Base-by-base conservation (phyloP, 1,140 invertebrate genomes). In the Drosophila pseudoobscura region DNA sequence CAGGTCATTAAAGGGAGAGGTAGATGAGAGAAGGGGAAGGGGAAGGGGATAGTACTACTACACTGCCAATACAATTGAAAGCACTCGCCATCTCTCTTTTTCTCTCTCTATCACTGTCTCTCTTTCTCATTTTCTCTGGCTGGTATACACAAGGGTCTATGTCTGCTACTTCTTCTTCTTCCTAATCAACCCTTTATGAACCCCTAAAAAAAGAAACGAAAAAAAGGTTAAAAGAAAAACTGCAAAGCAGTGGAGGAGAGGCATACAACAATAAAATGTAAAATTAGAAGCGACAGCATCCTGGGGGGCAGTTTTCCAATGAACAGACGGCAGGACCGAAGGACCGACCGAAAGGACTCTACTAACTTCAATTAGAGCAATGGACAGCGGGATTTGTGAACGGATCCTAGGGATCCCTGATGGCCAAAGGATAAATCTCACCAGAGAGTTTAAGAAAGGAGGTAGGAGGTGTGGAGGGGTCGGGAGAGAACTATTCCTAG, bases 171-270 rank as follows among this genome's bases (percentile, higher is more conserved):
- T 20, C 20, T 62, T 66, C 78, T 78, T 78, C 75, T 51, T 71
- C 66, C 68, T 71, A 71, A 87, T 87, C 83, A 87, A 87, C 82
- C 82, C 82, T 87, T 83, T 87, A 83, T 80, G 75, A 88, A 88
- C 82, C 83, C 82, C 77, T 75, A 78, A 80, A 79, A 69, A 73
- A 63, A 43, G 45, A 64, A 60, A 51, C 50, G 24, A 13, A 75
- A 78, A 78, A 68, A 82, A 64, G 57, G 44, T 56, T 55, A 75
- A 56, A 65, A 56, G 22, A 54, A 59, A 58, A 72, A 68, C 49
- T 61, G 39, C 17, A 43, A 50, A 22, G 31, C 44, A 52, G n/a
- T 29, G 11, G 24, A 31, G 56, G 17, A 68, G 44, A 60, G 13
- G 61, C 57, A 65, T 56, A 77, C 59, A 87, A 87, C 74, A 87